These are phyloP conservation scores for Sclerurus mexicanus DNA, from an alignment of 2,113 vertebrate genomes.

Conservation along the genomic window DNA sequence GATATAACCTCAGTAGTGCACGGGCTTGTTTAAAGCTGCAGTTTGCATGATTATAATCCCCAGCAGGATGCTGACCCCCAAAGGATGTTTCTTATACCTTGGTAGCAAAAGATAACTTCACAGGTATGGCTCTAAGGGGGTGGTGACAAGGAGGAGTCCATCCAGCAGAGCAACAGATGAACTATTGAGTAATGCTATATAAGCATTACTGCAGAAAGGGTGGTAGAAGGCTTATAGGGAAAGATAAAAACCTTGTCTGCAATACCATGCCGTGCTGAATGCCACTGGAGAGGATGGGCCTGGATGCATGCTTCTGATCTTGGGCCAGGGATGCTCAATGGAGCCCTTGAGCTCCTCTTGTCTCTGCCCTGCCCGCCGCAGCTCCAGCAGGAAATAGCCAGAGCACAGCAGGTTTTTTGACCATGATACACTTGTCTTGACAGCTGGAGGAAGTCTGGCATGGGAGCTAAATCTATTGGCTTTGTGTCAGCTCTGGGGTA, in stretches of 20 bases:
- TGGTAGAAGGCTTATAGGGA: background rate
- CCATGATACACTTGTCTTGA: background rate
- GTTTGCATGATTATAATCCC: background rate
- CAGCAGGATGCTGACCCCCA: slow-evolving; percentile 24
- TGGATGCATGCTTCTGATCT: background rate
- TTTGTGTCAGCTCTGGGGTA: slow-evolving; percentile 11
- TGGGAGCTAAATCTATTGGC: slow-evolving; percentile 5
- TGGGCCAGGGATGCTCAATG: background rate
- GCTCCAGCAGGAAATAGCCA: background rate
- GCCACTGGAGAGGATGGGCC: background rate
- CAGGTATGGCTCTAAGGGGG: background rate
- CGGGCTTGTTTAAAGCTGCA: background rate
- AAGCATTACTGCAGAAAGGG: background rate
- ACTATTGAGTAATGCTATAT: background rate
- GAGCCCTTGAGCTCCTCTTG: background rate
- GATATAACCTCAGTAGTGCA: background rate
- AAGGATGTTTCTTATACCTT: background rate
- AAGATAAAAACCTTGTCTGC: background rate
- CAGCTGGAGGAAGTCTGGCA: slow-evolving; percentile 8
- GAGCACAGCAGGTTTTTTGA: background rate
- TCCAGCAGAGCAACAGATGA: slow-evolving; percentile 6
- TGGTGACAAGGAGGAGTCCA: background rate
- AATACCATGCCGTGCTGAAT: background rate
- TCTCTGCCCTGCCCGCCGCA: background rate
- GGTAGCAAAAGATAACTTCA: slow-evolving; percentile 39